phyloP scores from a whole-genome alignment of 1,140 invertebrate species.

The Globodera rostochiensis region DNA sequence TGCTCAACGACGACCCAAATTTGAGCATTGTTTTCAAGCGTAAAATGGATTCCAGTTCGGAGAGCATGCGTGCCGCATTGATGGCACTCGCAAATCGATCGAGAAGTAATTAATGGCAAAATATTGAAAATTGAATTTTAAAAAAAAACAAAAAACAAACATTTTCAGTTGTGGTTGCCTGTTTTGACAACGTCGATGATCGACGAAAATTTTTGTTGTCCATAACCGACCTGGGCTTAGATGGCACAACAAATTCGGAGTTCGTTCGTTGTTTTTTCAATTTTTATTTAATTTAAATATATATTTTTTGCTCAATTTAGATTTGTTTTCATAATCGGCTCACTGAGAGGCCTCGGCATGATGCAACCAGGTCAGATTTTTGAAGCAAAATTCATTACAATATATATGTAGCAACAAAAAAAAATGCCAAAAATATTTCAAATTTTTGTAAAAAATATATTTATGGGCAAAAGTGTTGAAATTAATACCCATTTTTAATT shows the following conservation, averaged over 20 bases:
- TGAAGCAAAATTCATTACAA: too few relatives aligned
- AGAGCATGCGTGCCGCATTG: constrained; percentile 14
- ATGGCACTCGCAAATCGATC: constrained; percentile 13
- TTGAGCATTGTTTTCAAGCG: constrained; percentile 20
- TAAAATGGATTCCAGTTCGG: constrained; percentile 9
- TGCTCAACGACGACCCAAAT: constrained; percentile 25
- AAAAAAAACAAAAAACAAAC: not conserved
- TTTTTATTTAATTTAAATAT: too few relatives aligned
- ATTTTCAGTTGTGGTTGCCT: constrained; percentile 40
- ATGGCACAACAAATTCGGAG: constrained; percentile 22
- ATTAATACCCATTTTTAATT: too few relatives aligned
- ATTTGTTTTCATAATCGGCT: constrained; percentile 32
- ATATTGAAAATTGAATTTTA: not conserved
- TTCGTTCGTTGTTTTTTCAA: constrained; percentile 9
- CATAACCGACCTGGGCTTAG: constrained; percentile 32
- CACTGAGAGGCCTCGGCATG: constrained; percentile 38
- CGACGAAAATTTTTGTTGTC: constrained; percentile 36
- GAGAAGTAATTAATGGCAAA: constrained; percentile 12
- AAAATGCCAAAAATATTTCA: too few relatives aligned
- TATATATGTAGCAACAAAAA: too few relatives aligned
- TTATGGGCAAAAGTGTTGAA: too few relatives aligned
- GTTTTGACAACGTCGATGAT: constrained; percentile 28
- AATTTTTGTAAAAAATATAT: too few relatives aligned
- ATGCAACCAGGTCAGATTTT: constrained; percentile 27
- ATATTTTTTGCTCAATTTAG: not conserved